Evolutionary conservation across 2,888 invertebrate genomes (phyloP).

Genomic region (Ochropleura plecta): DNA sequence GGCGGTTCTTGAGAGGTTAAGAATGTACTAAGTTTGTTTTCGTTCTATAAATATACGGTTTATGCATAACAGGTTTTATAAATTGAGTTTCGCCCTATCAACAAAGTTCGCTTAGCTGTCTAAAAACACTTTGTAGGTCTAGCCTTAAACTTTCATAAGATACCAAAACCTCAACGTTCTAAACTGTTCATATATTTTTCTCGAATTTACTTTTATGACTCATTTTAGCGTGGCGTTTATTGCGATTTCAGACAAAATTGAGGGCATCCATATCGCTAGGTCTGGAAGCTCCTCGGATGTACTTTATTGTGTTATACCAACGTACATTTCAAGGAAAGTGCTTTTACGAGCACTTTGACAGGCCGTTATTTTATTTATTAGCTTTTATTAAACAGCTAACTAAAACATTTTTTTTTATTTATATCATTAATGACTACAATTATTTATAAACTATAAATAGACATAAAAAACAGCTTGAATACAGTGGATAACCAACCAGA

Average conservation of each 20-base stretch:
- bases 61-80: no score
- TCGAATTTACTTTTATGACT: constrained; percentile 50
- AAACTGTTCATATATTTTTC: constrained; percentile 31
- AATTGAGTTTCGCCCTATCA: no score
- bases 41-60: no score
- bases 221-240: constrained; percentile 50
- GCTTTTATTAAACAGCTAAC: no score
- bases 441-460: no score
- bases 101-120: background rate
- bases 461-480: background rate
- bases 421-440: no score
- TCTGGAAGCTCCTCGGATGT: constrained; percentile 30
- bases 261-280: constrained; percentile 15
- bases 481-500: background rate
- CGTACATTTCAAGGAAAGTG: constrained; percentile 34
- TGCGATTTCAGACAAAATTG: constrained; percentile 52
- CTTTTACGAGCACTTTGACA: constrained; percentile 46
- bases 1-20: no score
- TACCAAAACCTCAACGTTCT: background rate
- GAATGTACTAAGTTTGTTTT: no score
- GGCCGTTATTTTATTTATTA: constrained; percentile 39
- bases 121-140: background rate
- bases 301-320: constrained; percentile 36
- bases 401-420: no score
- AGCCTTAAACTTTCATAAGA: background rate